A percentile compares a stretch with the other conserved stretches of the same genome.
phyloP scores from a whole-genome alignment of 2,797 vertebrate species.

The Mastacembelus armatus region DNA sequence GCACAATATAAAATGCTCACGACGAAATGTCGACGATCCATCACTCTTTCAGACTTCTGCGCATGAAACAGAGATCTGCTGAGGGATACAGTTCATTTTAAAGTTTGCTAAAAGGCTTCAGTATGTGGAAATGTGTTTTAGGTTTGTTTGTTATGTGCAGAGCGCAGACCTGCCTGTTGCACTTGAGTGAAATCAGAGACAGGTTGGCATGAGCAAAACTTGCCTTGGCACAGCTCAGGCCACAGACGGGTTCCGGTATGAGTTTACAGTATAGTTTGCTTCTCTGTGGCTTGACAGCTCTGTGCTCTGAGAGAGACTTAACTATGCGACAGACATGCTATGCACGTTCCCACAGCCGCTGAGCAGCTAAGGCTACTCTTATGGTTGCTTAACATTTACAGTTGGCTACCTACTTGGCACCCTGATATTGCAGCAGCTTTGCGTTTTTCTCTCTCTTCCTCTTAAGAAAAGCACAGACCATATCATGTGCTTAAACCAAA shows the following conservation, averaged over 20 bases:
- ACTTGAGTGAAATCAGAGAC: constrained; percentile 68
- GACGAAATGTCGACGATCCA: constrained; percentile 9
- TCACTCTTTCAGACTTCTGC: constrained; percentile 17
- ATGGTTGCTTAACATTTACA: constrained; percentile 65
- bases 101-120: constrained; percentile 44
- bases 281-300: constrained; percentile 76
- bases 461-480: constrained; percentile 31
- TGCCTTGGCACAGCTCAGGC: constrained; percentile 67
- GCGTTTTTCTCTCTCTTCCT: constrained; percentile 32
- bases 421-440: constrained; percentile 39
- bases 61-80: constrained; percentile 30
- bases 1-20: constrained; percentile 13
- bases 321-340: constrained; percentile 72
- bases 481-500: constrained; percentile 3
- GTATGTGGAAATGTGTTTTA: constrained; percentile 49
- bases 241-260: constrained; percentile 74
- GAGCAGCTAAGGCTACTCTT: constrained; percentile 56
- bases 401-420: constrained; percentile 48
- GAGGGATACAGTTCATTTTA: constrained; percentile 22
- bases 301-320: constrained; percentile 63
- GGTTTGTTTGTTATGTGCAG: constrained; percentile 54
- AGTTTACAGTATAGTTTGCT: constrained; percentile 72
- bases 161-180: constrained; percentile 50
- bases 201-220: constrained; percentile 67
- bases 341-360: constrained; percentile 75